A percentile compares a stretch with the other conserved stretches of the same genome.
phyloP scores from a whole-genome alignment of 1,140 invertebrate species.

The Dreissena rostriformis region DNA sequence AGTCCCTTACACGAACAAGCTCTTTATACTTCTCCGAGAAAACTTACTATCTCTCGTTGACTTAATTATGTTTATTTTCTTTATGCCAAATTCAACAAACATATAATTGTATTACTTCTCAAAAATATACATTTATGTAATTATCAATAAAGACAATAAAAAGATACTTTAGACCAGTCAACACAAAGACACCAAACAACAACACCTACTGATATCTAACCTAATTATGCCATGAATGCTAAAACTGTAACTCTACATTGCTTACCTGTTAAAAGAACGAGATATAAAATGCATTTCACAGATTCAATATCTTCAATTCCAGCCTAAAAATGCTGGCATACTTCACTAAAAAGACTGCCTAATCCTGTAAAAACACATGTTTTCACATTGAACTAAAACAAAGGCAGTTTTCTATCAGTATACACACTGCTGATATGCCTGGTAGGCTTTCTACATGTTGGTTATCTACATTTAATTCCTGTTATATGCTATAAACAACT shows the following conservation, averaged over 20 bases:
- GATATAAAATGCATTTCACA: too few relatives aligned
- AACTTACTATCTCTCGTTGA: too few relatives aligned
- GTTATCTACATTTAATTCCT: neutral
- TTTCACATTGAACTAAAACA: constrained; percentile 17
- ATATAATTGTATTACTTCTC: too few relatives aligned
- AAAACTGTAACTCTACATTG: neutral
- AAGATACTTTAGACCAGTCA: constrained; percentile 21
- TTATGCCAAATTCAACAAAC: too few relatives aligned
- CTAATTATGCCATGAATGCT: constrained; percentile 22
- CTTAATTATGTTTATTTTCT: too few relatives aligned
- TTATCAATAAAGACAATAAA: neutral
- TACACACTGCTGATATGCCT: constrained; percentile 51
- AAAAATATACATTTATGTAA: neutral
- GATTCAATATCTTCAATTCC: too few relatives aligned
- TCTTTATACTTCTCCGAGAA: too few relatives aligned
- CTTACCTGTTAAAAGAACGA: constrained; percentile 6
- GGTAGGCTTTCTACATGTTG: constrained; percentile 32
- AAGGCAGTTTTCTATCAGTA: constrained; percentile 44
- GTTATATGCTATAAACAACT: neutral
- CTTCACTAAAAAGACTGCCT: too few relatives aligned
- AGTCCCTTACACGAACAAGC: too few relatives aligned
- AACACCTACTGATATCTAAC: constrained; percentile 11
- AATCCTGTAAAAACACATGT: neutral
- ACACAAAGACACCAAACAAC: neutral
- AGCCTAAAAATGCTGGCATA: too few relatives aligned